phyloP scores from a whole-genome alignment of 2,797 vertebrate species.

The Adelosebastes latens region DNA sequence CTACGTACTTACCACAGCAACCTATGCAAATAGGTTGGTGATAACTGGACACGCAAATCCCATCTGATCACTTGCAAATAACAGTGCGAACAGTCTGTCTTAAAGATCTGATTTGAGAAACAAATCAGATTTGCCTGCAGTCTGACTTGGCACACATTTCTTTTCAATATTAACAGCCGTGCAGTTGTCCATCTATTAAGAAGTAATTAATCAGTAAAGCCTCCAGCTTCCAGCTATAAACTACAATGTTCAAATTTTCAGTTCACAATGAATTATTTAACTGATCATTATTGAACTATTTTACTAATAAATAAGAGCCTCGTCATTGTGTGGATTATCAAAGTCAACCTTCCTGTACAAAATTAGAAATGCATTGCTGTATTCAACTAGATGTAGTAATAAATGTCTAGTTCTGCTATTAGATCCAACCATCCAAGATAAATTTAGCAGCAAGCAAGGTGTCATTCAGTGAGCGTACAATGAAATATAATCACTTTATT shows the following conservation, averaged over 20 bases:
- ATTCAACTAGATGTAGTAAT: background rate
- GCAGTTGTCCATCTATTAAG: background rate
- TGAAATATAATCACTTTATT: background rate
- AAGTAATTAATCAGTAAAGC: background rate
- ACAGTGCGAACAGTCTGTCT: background rate
- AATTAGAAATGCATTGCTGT: background rate
- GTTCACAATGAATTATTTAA: too few relatives aligned
- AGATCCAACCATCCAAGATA: background rate
- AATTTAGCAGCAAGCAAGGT: background rate
- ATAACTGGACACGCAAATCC: too few relatives aligned
- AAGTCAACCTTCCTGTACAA: background rate
- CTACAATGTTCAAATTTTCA: background rate
- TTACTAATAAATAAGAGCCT: background rate
- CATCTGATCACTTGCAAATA: background rate
- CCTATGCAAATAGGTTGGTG: background rate
- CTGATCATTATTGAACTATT: too few relatives aligned
- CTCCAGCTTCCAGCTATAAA: background rate
- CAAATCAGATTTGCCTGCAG: background rate
- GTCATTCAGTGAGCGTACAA: background rate
- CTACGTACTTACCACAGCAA: background rate
- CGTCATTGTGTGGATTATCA: background rate
- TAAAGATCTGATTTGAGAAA: background rate
- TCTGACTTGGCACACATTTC: background rate
- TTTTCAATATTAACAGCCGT: background rate
- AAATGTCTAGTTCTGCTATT: background rate